A percentile compares a stretch with the other conserved stretches of the same genome.
phyloP scores from a whole-genome alignment of 2,888 invertebrate species.

The Aplocera efformata region DNA sequence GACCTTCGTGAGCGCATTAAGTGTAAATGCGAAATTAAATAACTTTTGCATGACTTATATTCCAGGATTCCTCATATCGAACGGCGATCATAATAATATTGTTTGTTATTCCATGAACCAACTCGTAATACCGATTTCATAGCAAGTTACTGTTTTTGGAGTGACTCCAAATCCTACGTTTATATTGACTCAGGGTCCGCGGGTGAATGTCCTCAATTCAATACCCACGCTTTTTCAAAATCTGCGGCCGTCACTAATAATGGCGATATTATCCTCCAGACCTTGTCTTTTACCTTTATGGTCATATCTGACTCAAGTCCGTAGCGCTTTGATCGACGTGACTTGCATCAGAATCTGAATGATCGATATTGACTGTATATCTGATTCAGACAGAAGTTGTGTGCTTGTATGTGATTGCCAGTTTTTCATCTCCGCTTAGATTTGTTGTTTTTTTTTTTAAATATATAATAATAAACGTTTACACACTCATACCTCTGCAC shows the following conservation, averaged over 20 bases:
- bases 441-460: conserved; percentile 10
- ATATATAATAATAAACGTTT: no score
- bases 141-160: conserved; percentile 59
- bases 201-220: conserved; percentile 59
- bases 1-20: conserved; percentile 15
- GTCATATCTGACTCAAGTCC: conserved; percentile 49
- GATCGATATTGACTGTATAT: conserved; percentile 23
- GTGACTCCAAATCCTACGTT: conserved; percentile 49
- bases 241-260: conserved; percentile 35
- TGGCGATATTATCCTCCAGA: conserved; percentile 34
- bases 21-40: conserved; percentile 7
- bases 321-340: conserved; percentile 35
- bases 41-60: conserved; percentile 3
- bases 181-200: conserved; percentile 52
- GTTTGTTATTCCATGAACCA: conserved; percentile 18
- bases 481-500: no score
- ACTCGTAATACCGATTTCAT: conserved; percentile 18
- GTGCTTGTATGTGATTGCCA: conserved; percentile 2
- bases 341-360: conserved; percentile 31
- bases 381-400: conserved; percentile 1
- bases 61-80: conserved; percentile 11
- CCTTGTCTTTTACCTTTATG: conserved; percentile 37
- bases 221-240: conserved; percentile 58
- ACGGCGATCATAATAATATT: conserved; percentile 3
- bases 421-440: background rate